These are phyloP conservation scores for Anhinga anhinga DNA, from an alignment of 2,113 vertebrate species.

Conservation along the genomic window DNA sequence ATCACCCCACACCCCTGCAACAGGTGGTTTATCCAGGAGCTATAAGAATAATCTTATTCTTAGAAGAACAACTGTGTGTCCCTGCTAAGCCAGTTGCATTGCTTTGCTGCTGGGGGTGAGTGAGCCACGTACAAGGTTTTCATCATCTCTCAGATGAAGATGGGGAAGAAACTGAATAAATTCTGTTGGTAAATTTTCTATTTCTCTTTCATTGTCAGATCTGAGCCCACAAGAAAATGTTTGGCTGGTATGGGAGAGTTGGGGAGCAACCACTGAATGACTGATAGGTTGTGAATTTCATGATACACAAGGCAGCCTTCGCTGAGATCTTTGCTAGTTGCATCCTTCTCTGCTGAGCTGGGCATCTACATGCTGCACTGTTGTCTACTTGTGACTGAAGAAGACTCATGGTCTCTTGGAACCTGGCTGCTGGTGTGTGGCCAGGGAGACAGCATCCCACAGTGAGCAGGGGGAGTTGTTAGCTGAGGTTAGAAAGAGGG, in stretches of 20 bases:
- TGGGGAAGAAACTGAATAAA: neutral
- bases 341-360: neutral
- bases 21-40: neutral
- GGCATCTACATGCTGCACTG: neutral
- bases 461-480: rapidly evolving
- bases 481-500: neutral
- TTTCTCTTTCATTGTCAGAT: neutral
- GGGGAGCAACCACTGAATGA: neutral
- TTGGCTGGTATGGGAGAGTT: neutral
- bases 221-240: neutral
- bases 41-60: neutral
- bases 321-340: neutral
- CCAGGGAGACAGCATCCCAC: neutral
- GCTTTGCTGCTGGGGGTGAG: neutral
- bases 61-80: neutral
- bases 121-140: neutral
- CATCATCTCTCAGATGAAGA: neutral
- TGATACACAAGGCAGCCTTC: neutral
- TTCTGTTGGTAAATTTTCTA: neutral
- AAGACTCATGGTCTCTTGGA: neutral
- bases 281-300: neutral
- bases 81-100: neutral
- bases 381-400: neutral
- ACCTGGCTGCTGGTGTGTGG: neutral
- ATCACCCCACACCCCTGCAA: neutral